Evolutionary conservation across 2,888 invertebrate genomes (phyloP).

Genomic region (Cabera pusaria): DNA sequence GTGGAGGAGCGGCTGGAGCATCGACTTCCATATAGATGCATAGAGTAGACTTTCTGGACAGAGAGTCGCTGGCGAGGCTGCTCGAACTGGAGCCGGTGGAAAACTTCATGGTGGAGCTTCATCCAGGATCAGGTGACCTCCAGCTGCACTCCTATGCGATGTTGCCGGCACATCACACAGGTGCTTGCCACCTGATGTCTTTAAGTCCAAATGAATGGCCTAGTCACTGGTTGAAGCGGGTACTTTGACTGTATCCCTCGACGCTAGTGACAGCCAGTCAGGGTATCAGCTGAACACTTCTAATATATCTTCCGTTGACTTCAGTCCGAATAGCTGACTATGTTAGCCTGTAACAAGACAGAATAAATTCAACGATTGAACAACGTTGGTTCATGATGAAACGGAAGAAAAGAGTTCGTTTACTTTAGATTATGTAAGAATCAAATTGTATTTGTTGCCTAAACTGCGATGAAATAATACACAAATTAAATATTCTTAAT

Average conservation of each 20-base stretch:
- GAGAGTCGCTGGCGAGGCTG: conserved; percentile 85
- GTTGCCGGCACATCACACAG: conserved; percentile 76
- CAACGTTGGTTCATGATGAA: conserved; percentile 18
- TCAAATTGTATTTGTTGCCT: no score
- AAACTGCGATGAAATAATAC: no score
- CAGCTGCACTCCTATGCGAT: conserved; percentile 66
- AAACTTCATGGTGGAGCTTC: conserved; percentile 80
- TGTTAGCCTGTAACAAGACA: conserved; percentile 63
- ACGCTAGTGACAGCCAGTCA: conserved; percentile 35
- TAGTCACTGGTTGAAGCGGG: not conserved
- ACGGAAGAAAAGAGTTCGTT: not conserved
- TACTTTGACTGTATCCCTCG: conserved; percentile 20
- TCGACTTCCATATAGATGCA: conserved; percentile 86
- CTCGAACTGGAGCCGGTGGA: conserved; percentile 86
- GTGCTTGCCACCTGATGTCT: conserved; percentile 42
- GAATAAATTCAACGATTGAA: conserved; percentile 34
- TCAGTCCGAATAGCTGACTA: conserved; percentile 49
- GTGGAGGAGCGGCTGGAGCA: conserved; percentile 59
- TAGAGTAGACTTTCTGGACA: conserved; percentile 86
- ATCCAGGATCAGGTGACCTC: conserved; percentile 72
- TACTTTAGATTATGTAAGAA: no score
- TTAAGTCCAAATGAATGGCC: not conserved
- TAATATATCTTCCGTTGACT: conserved; percentile 45
- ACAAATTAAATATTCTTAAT: no score
- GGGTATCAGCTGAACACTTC: conserved; percentile 43